Base-by-base conservation (phyloP, 2,888 invertebrate species). In the Anthrax anthrax region DNA sequence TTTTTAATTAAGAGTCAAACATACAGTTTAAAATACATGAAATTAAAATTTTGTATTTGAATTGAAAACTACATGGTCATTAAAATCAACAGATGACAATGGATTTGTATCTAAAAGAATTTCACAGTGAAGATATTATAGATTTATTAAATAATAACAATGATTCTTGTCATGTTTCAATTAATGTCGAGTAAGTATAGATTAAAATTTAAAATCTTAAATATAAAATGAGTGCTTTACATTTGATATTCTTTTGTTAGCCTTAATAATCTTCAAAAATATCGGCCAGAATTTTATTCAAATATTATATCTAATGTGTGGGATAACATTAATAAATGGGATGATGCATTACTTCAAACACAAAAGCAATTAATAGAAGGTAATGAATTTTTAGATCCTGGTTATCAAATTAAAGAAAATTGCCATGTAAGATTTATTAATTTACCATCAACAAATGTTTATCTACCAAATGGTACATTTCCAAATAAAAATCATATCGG, bases 401-500 rank as follows among this genome's bases (percentile, higher is more conserved):
- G 70, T 53, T 62, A 59, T 49, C 64, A 60, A 46, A 56, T 78
- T 50, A 81, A 84, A 67, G 65, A 70, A 49, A 77, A 82, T 70
- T 74, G 84, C 16, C 80, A 80, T 61, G 77, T 80, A 9, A 70
- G 84, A 55, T 75, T 79, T 56, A 72, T 69, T 65, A 77, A 77
- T 19, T 65, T 87, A 49, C 84, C 84, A 1, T 84, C 84, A 1
- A 73, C 76, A 1, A 80, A 78, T 60, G 80, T 81, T 17, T 17
- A 44, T 18, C 4, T 36, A 2, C 27, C 42, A 13, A 47, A 42
- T 17, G 81, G 82, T 59, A 63, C 82, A 18, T 77, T 86, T 57
- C 86, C 87, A 0, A 75, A 75, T 54, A 79, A 80, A 63, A 73
- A 77, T 48, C 84, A 86, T 67, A 67, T 80, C 55, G 80, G 80